These are phyloP conservation scores for Danio aesculapii DNA, from an alignment of 2,797 vertebrate species.

Conservation along the genomic window DNA sequence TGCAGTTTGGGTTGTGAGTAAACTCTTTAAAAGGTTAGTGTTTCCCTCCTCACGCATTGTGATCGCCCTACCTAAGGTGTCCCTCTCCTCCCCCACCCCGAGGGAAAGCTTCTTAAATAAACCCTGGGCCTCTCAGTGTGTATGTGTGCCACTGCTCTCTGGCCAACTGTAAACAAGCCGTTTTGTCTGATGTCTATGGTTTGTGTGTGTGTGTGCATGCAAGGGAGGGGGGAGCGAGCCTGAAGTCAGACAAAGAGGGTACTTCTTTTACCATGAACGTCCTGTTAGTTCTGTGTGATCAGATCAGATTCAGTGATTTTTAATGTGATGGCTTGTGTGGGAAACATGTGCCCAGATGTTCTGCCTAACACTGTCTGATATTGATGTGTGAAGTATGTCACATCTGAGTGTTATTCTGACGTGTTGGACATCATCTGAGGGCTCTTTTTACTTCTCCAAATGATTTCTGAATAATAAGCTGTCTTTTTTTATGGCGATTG, in stretches of 20 bases:
- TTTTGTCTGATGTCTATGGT: conserved; percentile 82
- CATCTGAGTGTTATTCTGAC: conserved; percentile 14
- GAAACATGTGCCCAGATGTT: conserved; percentile 41
- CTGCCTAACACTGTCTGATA: background rate
- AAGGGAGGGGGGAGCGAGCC: conserved; percentile 74
- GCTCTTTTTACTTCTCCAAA: conserved; percentile 12
- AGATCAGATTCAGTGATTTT: conserved; percentile 66
- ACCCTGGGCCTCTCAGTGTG: conserved; percentile 71
- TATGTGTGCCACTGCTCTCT: conserved; percentile 67
- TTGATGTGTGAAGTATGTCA: conserved; percentile 39
- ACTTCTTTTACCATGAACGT: conserved; percentile 79
- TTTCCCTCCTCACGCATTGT: conserved; percentile 46
- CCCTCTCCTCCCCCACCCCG: conserved; percentile 49
- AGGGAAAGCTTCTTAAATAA: conserved; percentile 78
- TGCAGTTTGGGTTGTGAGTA: background rate
- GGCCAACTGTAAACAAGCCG: conserved; percentile 84
- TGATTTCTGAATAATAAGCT: background rate
- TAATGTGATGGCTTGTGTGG: conserved; percentile 71
- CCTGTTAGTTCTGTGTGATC: conserved; percentile 75
- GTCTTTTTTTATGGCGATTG: background rate
- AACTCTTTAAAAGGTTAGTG: background rate
- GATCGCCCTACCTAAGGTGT: conserved; percentile 59
- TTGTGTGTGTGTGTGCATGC: conserved; percentile 80
- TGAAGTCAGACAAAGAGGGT: conserved; percentile 77
- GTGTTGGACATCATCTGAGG: conserved; percentile 3